Evolutionary conservation across 1,140 invertebrate species (phyloP).

Genomic region (Atta texana): DNA sequence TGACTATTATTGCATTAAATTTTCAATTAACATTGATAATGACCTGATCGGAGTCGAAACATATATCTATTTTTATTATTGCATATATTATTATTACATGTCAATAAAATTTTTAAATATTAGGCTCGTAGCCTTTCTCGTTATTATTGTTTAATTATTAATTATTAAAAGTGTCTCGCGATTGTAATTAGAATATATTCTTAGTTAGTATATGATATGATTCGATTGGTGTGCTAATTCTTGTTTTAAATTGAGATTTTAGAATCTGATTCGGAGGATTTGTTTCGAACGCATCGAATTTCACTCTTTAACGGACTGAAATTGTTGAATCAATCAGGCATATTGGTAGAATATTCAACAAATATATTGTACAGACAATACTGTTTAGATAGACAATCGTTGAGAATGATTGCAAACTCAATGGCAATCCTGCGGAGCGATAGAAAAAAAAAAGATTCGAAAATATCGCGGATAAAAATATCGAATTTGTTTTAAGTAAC

Average conservation of each 20-base stretch:
- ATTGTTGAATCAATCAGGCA: slow-evolving; percentile 2
- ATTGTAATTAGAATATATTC: not conserved
- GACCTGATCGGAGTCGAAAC: too few relatives aligned
- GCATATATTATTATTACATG: too few relatives aligned
- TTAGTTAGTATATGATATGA: not conserved
- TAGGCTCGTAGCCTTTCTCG: too few relatives aligned
- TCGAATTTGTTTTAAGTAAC: not conserved
- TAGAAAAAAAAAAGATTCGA: not conserved
- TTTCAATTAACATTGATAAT: too few relatives aligned
- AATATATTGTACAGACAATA: slow-evolving; percentile 1
- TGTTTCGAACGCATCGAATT: not conserved
- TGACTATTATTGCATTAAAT: too few relatives aligned
- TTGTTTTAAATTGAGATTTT: slow-evolving; percentile 10
- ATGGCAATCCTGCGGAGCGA: not conserved
- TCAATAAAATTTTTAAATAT: too few relatives aligned
- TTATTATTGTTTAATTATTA: not conserved
- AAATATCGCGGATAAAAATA: not conserved
- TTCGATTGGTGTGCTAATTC: not conserved
- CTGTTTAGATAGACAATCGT: not conserved
- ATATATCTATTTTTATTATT: too few relatives aligned
- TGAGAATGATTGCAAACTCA: slow-evolving; percentile 11
- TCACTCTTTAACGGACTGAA: slow-evolving; percentile 3
- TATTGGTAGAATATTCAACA: not conserved
- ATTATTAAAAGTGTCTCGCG: not conserved
- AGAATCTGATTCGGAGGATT: not conserved